Evolutionary conservation across 2,888 invertebrate genomes (phyloP).

Genomic region (Dexiosoma caninum): DNA sequence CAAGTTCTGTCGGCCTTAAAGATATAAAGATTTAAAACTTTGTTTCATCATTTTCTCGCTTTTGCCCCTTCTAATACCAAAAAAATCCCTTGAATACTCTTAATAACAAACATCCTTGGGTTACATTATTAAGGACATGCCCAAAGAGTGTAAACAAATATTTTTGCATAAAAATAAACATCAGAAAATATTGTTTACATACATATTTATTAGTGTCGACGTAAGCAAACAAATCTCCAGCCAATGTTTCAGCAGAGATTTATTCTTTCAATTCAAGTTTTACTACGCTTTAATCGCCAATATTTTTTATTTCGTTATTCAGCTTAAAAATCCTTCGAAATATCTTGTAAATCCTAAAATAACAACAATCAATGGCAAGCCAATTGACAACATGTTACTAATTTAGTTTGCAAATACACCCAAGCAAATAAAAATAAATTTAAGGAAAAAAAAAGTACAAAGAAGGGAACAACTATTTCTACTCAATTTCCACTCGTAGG

Average conservation of each 20-base stretch:
- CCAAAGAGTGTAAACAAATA: slow-evolving; percentile 49
- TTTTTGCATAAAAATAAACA: background rate
- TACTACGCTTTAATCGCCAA: background rate
- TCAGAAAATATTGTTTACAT: background rate
- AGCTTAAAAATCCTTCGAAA: slow-evolving; percentile 20
- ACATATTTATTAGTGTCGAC: slow-evolving; percentile 8
- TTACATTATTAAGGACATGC: background rate
- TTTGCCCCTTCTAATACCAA: no score
- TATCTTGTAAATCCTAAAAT: slow-evolving; percentile 55
- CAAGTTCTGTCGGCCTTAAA: no score
- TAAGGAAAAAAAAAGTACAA: background rate
- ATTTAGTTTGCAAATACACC: slow-evolving; percentile 38
- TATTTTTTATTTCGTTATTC: background rate
- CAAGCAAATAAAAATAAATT: slow-evolving; percentile 28
- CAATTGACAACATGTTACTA: slow-evolving; percentile 36
- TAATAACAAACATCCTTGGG: slow-evolving; percentile 1
- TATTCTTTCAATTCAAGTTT: background rate
- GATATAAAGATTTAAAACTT: no score
- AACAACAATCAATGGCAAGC: slow-evolving; percentile 57
- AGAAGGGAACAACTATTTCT: slow-evolving; percentile 28
- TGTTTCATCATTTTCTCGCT: no score
- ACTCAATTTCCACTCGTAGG: background rate
- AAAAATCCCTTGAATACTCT: slow-evolving; percentile 14
- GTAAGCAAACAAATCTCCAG: slow-evolving; percentile 8
- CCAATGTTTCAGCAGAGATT: slow-evolving; percentile 29